Base-by-base conservation (phyloP, 2,797 vertebrate genomes). In the Lutjanus argentimaculatus region DNA sequence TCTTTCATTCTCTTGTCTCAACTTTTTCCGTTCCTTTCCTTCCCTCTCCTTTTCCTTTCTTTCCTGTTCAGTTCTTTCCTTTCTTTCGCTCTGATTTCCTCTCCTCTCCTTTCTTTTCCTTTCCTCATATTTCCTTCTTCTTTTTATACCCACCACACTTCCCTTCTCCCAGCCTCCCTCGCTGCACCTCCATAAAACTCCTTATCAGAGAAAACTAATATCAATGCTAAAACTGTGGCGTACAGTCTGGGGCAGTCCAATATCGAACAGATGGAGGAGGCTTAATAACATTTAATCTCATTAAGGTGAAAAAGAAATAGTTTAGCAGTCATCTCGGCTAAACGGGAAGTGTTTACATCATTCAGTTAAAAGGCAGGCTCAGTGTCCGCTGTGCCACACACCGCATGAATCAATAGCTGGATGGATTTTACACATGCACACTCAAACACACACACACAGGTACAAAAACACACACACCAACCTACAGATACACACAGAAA, bases 201-300 rank as follows among this genome's bases (percentile, higher is more conserved):
- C 58, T 83, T 74, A 57, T 85, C 65, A 75, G 19, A 85, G 46
- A n/a, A 67, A 85, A 78, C 53, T 77, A 67, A 80, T 81, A 80
- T 72, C 49, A 63, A 13, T 72, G 66, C 66, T 66, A 55, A 67
- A 72, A 77, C 73, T 77, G 58, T 46, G 64, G 70, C 25, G 11
- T 52, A 9, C 52, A 55, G 69, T 74, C 55, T 77, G 70, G 25
- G 61, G 42, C 67, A 75, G 7, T 70, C 51, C 53, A 71, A 74
- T 67, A 86, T 36, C 12, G 52, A 90, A 79, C 86, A 87, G 76
- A 91, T 82, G 79, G 87, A 84, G 75, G 81, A 84, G 13, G 62
- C 51, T 71, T 90, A 83, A 84, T 85, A 77, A 87, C 80, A 74
- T 57, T 75, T 87, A 66, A 86, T 80, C 52, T 81, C 55, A 80